A percentile compares a stretch with the other conserved stretches of the same genome.
These are phyloP conservation scores for Sminthurinus aureus DNA, from an alignment of 2,888 invertebrate genomes.

Conservation along the genomic window DNA sequence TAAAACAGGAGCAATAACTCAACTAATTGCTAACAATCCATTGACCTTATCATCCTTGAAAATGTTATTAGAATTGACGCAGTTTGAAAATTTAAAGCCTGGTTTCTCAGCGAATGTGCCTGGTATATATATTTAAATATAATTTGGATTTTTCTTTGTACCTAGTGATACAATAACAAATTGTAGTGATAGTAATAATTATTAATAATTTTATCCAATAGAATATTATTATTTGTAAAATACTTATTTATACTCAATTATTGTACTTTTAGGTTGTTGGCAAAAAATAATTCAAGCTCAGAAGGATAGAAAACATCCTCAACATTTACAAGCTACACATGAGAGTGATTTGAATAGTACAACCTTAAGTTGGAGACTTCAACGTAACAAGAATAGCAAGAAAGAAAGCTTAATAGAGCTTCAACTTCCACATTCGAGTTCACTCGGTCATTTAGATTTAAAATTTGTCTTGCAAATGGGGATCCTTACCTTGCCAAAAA, in stretches of 20 bases:
- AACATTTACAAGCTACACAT: slow-evolving; percentile 75
- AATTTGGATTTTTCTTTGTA: no score
- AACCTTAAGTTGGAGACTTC: slow-evolving; percentile 77
- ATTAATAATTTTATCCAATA: background rate
- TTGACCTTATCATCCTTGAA: slow-evolving; percentile 65
- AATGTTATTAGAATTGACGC: slow-evolving; percentile 76
- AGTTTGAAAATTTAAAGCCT: slow-evolving; percentile 75
- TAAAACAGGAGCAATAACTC: slow-evolving; percentile 8
- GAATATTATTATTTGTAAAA: background rate
- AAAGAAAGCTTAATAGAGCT: slow-evolving; percentile 92
- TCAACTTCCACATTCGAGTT: slow-evolving; percentile 79
- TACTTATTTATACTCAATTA: no score
- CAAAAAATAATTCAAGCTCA: slow-evolving; percentile 91
- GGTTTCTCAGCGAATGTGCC: slow-evolving; percentile 88
- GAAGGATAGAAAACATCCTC: slow-evolving; percentile 86
- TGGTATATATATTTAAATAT: slow-evolving; percentile 63
- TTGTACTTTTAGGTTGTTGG: slow-evolving; percentile 67
- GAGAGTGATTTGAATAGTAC: slow-evolving; percentile 53
- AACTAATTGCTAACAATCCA: slow-evolving; percentile 28
- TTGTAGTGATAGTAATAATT: background rate
- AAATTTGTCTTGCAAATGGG: slow-evolving; percentile 82
- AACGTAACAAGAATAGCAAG: slow-evolving; percentile 62
- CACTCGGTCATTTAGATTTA: slow-evolving; percentile 88
- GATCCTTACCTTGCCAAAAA: slow-evolving; percentile 76
- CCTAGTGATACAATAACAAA: no score